Evolutionary conservation across 2,888 invertebrate species (phyloP), one percentile per base, ranked within the genome.

Genomic region (Euzophera pinguis): DNA sequence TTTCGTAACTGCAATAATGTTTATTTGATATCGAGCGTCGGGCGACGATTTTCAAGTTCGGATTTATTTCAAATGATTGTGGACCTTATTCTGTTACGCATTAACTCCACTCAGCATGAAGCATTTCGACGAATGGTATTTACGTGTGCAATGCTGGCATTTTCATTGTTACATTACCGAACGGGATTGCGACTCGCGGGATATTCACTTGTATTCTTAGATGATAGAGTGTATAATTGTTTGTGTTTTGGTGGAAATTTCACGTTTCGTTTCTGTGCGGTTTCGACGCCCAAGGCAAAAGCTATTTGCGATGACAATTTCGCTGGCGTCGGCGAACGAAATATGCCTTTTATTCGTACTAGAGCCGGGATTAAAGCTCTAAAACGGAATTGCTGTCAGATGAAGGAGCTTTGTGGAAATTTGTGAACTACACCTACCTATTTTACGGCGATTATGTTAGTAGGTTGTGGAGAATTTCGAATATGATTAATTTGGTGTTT

Each of bases 251-350:
- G 54, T 51, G 45, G 32, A 49, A 67, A 68, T 71, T 78, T 58
- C 49, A 67, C 58, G 67, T 72, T 74, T 75, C 64, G 58, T 52
- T 57, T 34, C 58, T 66, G 61, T 45, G 58, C 17, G 47, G 54
- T 60, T 65, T 59, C 54, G 65, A 61, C 57, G 87, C 90, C 80
- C 58, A 59, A 61, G 87, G 90, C 86, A 63, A 87, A 87, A 89
- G 86, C 90, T 89, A 90, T 90, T 90, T 89, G 88, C 84, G 88
- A 88, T 89, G 90, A 90, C 90, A 89, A 90, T 90, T 90, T 89
- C 78, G 85, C 82, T 81, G 86, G 83, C 84, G 82, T 78, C 81
- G 84, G 80, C 74, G 85, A 83, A 85, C 87, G 88, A 88, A 90
- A 89, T 89, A 89, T 90, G 89, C 87, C 89, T 89, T 90, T 90